phyloP scores from a whole-genome alignment of 37 sponge, comb jelly and placozoan species.

The Cliona cf. orientalis region DNA sequence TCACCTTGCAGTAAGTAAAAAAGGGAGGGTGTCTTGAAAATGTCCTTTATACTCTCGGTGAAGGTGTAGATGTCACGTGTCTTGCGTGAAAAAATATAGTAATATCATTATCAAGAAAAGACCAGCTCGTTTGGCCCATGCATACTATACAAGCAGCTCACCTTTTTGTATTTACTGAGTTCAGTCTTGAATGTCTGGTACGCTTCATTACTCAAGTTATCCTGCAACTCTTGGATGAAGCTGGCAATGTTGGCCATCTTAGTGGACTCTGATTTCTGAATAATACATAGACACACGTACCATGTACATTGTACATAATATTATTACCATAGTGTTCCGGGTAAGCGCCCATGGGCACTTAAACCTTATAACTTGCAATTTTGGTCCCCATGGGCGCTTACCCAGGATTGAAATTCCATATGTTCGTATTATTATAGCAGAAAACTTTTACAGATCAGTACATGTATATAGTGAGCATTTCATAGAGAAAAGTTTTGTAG shows the following conservation, averaged over 20 bases:
- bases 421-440: no score
- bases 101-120: background rate
- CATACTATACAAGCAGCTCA: background rate
- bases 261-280: no score
- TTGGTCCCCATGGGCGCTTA: no score
- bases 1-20: conserved; percentile 48
- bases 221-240: conserved; percentile 45
- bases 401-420: no score
- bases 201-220: conserved; percentile 43
- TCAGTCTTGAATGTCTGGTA: conserved; percentile 46
- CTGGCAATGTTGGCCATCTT: conserved; percentile 33
- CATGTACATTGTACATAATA: no score
- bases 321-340: no score
- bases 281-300: no score
- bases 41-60: conserved; percentile 27
- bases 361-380: no score
- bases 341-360: no score
- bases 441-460: no score
- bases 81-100: conserved; percentile 9
- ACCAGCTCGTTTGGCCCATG: background rate
- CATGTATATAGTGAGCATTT: no score
- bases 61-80: conserved; percentile 40
- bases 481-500: no score
- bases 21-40: conserved; percentile 48
- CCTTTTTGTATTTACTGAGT: conserved; percentile 55